Base-by-base conservation (phyloP, 2,113 vertebrate genomes). In the Rutilus rutilus region DNA sequence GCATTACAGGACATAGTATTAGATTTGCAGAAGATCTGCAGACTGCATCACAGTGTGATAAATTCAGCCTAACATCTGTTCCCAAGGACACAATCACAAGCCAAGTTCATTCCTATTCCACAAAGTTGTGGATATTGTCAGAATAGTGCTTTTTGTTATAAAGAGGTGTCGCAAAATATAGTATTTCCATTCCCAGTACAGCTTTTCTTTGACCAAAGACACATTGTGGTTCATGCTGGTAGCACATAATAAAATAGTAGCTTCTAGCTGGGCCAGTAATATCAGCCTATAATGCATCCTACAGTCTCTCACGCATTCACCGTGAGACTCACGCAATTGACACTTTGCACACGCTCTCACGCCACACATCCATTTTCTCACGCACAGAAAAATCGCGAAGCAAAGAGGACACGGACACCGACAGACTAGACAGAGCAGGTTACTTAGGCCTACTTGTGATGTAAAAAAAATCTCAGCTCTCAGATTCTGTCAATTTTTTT, bases 211-310 rank as follows among this genome's bases (percentile, higher is more conserved):
- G 25, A 77, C 17, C 36, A 25, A 80, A 79, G 67, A 54, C 27
- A 50, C 45, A 82, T 30, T 6, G 19, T 69, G 45, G 27, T 14
- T 83, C 65, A 64, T 30, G 78, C 78, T 81, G 60, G 9, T 65
- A 81, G 78, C 59, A 69, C 65, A 59, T 73, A 33, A 73, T 71
- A 83, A 83, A 83, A 57, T 57, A 83, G 21, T 73, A 39, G 50
- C 25, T 36, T 69, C 64, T 69, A 8, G 64, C 80, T 82, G 42
- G 64, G 80, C 64, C 17, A n/a, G 62, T 69, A 82, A 54, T 69
- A 82, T 45, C 64, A 82, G 80, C 45, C n/a, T 69, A 52, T 75
- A 60, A 85, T 86, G 42, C 71, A 50, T 25, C 33, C 25, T 86
- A 78, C 85, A 83, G 87, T 69, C 27, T 30, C 27, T 30, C 27